Evolutionary conservation across 2,797 vertebrate genomes (phyloP), one percentile per base, ranked within the genome.

Genomic region (Periophthalmus magnuspinnatus): DNA sequence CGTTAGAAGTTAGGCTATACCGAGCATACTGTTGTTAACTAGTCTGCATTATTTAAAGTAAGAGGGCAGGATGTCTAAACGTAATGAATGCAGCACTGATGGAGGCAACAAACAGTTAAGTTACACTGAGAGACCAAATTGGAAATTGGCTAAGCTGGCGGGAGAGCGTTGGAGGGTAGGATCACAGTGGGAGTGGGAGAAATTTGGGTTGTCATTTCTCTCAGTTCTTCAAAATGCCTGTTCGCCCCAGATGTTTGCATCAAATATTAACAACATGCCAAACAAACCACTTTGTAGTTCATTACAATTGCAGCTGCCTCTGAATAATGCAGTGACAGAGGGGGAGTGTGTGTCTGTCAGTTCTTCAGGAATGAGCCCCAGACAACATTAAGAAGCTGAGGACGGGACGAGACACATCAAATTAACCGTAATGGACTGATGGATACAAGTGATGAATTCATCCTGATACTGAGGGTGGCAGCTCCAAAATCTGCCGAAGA

Each of bases 221-320:
- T 90, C 77, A 74, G 78, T 88, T 91, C 86, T 84, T 88, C 88
- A 89, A 82, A 91, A 91, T 88, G 84, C 80, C 87, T 86, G 85
- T 89, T 91, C 55, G 72, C 76, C 89, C 88, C 90, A 92, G 90
- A 92, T 92, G 91, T 91, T 91, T 90, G 86, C 88, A 92, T 93
- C 83, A 93, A 92, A 92, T 93, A 93, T 93, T 92, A 92, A 92
- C 86, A 80, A 83, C 78, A 78, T 89, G 89, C 89, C 91, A 91
- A 90, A 92, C 91, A 91, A 91, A 92, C 86, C 87, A 87, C 92
- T 92, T 92, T 92, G 92, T 92, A 88, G 86, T 91, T 92, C 88
- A 92, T 91, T 92, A 91, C 84, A 88, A 84, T 86, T 88, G 89
- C 90, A 88, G 86, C 87, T 88, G 87, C 86, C 78, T 89, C 80